These are phyloP conservation scores for Montipora cactus DNA, from an alignment of 64 coral and sea anemone genomes.

Conservation along the genomic window DNA sequence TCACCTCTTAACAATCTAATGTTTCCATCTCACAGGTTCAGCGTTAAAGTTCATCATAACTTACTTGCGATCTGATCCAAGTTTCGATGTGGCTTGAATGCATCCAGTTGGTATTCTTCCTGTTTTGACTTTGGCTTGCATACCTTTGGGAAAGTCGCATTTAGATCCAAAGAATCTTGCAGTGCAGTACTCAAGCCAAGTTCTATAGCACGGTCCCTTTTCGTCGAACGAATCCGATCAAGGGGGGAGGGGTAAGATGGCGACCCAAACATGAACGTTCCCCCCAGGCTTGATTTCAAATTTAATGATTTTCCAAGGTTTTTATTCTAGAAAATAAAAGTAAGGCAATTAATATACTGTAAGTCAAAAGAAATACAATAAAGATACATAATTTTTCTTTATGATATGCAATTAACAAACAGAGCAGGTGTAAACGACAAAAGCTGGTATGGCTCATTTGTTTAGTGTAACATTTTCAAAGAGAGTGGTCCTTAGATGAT, in stretches of 20 bases:
- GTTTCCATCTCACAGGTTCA: too few species aligned
- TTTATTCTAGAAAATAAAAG: slow-evolving; percentile 52
- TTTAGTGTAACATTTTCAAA: too few species aligned
- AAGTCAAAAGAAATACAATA: background rate
- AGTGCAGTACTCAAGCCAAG: slow-evolving; percentile 66
- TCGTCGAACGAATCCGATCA: slow-evolving; percentile 79
- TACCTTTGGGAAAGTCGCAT: slow-evolving; percentile 87
- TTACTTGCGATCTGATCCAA: slow-evolving; percentile 83
- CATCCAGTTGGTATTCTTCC: slow-evolving; percentile 68
- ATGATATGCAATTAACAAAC: too few species aligned
- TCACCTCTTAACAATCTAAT: too few species aligned
- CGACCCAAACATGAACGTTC: slow-evolving; percentile 70
- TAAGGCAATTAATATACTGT: background rate
- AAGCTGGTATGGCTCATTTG: too few species aligned
- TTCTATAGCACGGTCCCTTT: slow-evolving; percentile 36
- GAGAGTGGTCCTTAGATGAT: too few species aligned
- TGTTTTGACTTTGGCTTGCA: slow-evolving; percentile 64
- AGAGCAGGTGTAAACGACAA: too few species aligned
- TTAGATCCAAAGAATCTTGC: slow-evolving; percentile 82
- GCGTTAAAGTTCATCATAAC: background rate
- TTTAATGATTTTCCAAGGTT: slow-evolving; percentile 58
- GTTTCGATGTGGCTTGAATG: slow-evolving; percentile 58
- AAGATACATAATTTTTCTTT: too few species aligned
- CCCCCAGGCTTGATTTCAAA: slow-evolving; percentile 62
- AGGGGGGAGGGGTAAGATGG: slow-evolving; percentile 91